Conservation (phyloP, 1,140 invertebrate species). For the Hycleus phaleratus region DNA sequence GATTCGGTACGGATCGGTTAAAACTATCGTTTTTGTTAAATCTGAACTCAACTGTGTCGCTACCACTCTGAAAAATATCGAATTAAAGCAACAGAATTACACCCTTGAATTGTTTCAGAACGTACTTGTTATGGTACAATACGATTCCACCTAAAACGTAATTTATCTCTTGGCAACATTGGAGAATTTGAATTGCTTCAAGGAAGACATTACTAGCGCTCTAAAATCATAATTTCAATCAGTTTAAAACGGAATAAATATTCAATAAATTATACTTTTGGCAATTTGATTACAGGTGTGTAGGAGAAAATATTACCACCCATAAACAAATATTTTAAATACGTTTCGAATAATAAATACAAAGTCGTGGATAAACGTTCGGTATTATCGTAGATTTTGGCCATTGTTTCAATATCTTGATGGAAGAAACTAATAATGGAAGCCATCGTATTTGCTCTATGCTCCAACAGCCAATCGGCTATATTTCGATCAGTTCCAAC, state of each 20-base stretch:
- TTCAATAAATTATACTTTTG: slow-evolving; percentile 52
- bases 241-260: slow-evolving; percentile 9
- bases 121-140: slow-evolving; percentile 63
- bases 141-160: slow-evolving; percentile 69
- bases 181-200: slow-evolving; percentile 71
- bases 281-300: slow-evolving; percentile 65
- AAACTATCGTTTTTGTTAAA: slow-evolving; percentile 66
- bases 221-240: slow-evolving; percentile 42
- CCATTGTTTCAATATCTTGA: slow-evolving; percentile 62
- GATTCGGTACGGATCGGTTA: slow-evolving; percentile 73
- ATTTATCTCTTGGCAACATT: slow-evolving; percentile 63
- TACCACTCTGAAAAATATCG: slow-evolving; percentile 53
- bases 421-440: slow-evolving; percentile 71
- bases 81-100: no score
- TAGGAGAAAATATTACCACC: slow-evolving; percentile 71
- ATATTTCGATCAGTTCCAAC: slow-evolving; percentile 80
- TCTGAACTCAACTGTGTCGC: slow-evolving; percentile 65
- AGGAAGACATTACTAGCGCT: slow-evolving; percentile 73
- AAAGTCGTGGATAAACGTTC: slow-evolving; percentile 65
- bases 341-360: slow-evolving; percentile 76
- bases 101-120: no score
- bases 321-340: slow-evolving; percentile 69
- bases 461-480: slow-evolving; percentile 67
- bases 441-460: slow-evolving; percentile 62
- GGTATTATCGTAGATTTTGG: slow-evolving; percentile 49